These are phyloP conservation scores for Equus quagga DNA, from an alignment of 2,113 vertebrate genomes.

Conservation along the genomic window DNA sequence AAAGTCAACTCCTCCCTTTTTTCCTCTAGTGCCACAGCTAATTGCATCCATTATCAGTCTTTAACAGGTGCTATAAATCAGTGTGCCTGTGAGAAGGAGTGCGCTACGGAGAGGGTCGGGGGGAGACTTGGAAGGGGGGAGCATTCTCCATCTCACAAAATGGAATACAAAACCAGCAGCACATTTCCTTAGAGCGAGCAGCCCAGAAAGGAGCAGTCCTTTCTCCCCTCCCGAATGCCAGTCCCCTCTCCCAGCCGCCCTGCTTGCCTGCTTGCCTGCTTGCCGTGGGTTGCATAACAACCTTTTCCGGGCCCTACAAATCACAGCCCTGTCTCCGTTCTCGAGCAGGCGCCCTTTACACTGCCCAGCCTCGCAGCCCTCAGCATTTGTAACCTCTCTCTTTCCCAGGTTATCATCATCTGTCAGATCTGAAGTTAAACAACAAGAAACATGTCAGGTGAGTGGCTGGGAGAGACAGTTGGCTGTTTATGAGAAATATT, in stretches of 20 bases:
- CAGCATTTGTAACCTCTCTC: constrained; percentile 63
- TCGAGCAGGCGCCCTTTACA: constrained; percentile 36
- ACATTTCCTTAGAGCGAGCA: neutral
- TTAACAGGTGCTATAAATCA: constrained; percentile 64
- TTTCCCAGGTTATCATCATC: constrained; percentile 80
- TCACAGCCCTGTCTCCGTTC: constrained; percentile 62
- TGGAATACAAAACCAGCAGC: neutral
- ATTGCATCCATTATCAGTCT: constrained; percentile 25
- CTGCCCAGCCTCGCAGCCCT: constrained; percentile 51
- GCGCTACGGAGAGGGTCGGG: fast-evolving
- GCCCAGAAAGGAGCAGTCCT: neutral
- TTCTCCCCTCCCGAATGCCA: neutral
- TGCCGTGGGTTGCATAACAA: constrained; percentile 31
- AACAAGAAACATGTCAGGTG: constrained; percentile 83
- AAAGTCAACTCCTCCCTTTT: constrained; percentile 36
- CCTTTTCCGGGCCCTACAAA: constrained; percentile 64
- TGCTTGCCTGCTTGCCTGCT: neutral
- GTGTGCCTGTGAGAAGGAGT: neutral
- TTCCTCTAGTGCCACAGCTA: constrained; percentile 35
- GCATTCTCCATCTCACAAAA: neutral
- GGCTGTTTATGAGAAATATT: constrained; percentile 80
- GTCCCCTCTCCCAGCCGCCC: neutral
- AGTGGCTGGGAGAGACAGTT: constrained; percentile 68
- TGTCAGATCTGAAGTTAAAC: constrained; percentile 82
- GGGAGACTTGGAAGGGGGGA: no score